Evolutionary conservation across 2,888 invertebrate species (phyloP).

Genomic region (Morpho deidamia): DNA sequence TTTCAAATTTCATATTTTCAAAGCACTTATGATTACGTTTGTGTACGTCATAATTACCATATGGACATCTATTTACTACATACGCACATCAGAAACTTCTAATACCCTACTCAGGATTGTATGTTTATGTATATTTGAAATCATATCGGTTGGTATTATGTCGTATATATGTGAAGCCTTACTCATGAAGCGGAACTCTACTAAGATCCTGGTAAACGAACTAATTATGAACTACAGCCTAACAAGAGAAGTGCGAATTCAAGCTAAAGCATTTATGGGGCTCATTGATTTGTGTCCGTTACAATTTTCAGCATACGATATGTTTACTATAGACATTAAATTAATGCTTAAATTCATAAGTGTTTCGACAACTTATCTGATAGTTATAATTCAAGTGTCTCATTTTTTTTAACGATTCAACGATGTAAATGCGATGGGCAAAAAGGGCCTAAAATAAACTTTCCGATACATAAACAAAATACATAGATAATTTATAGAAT

Average conservation of each 20-base stretch:
- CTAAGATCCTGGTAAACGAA: constrained; percentile 47
- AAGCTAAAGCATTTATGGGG: constrained; percentile 58
- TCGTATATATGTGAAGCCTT: constrained; percentile 45
- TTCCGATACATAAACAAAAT: too few species aligned
- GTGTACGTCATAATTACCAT: constrained; percentile 46
- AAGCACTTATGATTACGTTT: constrained; percentile 48
- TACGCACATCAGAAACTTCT: constrained; percentile 28
- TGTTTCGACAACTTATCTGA: constrained; percentile 56
- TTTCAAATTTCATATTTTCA: constrained; percentile 53
- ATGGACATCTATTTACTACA: constrained; percentile 45
- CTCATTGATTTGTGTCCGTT: constrained; percentile 49
- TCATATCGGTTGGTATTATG: constrained; percentile 25
- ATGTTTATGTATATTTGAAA: constrained; percentile 28
- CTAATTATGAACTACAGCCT: constrained; percentile 54
- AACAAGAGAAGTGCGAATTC: constrained; percentile 43
- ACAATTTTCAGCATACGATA: constrained; percentile 36
- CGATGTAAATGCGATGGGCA: background rate
- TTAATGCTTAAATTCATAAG: constrained; percentile 56
- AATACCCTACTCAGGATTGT: constrained; percentile 15
- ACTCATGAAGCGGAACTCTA: constrained; percentile 37
- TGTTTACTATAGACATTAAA: constrained; percentile 55
- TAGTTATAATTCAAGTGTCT: constrained; percentile 56
- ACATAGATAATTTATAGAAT: too few species aligned
- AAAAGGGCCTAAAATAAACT: too few species aligned
- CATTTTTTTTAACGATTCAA: constrained; percentile 25